Base-by-base conservation (phyloP, 2,888 invertebrate species). In the Aphrophora alni region DNA sequence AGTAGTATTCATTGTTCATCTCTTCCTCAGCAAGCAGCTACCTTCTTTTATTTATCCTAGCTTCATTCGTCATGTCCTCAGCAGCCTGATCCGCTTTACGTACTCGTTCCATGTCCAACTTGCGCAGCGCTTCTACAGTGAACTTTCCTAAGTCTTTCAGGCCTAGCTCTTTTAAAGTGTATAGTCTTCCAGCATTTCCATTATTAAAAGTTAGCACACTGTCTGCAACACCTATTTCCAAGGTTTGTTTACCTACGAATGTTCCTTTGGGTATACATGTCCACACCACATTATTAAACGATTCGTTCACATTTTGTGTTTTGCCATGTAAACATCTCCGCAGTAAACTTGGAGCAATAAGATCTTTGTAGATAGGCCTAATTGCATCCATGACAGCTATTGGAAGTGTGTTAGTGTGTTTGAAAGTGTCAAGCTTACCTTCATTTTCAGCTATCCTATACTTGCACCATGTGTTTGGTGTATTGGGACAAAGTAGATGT, bases 111-210 rank as follows among this genome's bases (percentile, higher is more conserved):
- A 73, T 38, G 28, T 28, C 73, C n/a, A 28, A 73, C 14, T 21
- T 28, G 17, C 38, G 73, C 17, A 27, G 73, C 21, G 33, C 73
- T 74, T 74, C 38, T n/a, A 33, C 24, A 24, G 74, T 74, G 74
- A 38, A 74, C 38, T 74, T 74, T 74, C 38, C 38, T 24, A 74
- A 38, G 74, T 38, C 74, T 74, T 38, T 74, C 24, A 38, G 74
- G 27, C 33, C 74, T 38, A 74, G 38, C 74, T 74, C 38, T 38
- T 74, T 74, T 25, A 74, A 10, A 25, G 28, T 74, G 21, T 44
- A 25, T 33, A 74, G 38, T 24, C 74, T 74, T 74, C 74, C 74
- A 74, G 74, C 38, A 74, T 74, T 74, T n/a, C 38, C 74, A 74
- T 74, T 25, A 25, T 74, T 74, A 21, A 38, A 74, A 21, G 38